Evolutionary conservation across 2,113 vertebrate species (phyloP).

Genomic region (Leucopternis melanops): DNA sequence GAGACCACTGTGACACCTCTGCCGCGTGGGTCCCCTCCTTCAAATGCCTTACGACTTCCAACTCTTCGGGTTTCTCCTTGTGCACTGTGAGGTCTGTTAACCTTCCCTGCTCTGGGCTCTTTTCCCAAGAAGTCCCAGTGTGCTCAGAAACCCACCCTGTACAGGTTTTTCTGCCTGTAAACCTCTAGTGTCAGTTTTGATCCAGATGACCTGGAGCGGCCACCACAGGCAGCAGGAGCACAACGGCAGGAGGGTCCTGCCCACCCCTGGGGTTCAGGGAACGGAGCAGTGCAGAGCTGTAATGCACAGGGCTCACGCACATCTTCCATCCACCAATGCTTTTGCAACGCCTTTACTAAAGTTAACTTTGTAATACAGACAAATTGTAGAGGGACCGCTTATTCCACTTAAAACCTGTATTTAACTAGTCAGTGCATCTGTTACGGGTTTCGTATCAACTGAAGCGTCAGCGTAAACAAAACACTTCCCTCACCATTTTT

Average conservation of each 20-base stretch:
- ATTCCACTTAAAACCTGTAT: neutral
- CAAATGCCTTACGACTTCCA: neutral
- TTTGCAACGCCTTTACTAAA: neutral
- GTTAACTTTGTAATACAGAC: neutral
- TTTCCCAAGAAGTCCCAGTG: neutral
- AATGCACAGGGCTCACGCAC: neutral
- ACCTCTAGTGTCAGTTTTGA: neutral
- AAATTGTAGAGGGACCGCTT: neutral
- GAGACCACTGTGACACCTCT: neutral
- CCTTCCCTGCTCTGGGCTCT: neutral
- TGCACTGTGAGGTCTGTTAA: neutral
- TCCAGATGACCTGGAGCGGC: accelerated
- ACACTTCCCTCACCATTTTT: neutral
- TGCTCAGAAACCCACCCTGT: neutral
- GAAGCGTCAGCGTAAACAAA: neutral
- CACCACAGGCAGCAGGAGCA: neutral
- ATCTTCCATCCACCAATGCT: neutral
- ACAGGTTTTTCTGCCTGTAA: neutral
- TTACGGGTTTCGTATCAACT: neutral
- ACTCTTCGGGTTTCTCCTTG: neutral
- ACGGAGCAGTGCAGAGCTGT: neutral
- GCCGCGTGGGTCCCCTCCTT: neutral
- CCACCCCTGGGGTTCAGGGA: accelerated
- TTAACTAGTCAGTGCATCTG: neutral
- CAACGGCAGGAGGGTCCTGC: neutral